Evolutionary conservation across 2,113 vertebrate species (phyloP).

Genomic region (Amazona vittata): DNA sequence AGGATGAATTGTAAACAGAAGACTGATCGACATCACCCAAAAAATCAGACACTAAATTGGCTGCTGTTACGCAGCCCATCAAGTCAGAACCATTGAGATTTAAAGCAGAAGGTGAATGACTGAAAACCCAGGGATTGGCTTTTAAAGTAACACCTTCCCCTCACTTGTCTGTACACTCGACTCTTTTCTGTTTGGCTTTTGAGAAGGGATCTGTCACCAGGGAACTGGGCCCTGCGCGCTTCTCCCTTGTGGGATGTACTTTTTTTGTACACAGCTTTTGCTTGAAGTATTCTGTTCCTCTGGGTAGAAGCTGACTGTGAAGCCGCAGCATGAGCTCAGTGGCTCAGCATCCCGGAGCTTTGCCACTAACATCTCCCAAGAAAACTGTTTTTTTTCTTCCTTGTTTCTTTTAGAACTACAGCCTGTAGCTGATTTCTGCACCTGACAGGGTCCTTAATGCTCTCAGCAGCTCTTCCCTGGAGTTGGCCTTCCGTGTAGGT

Average conservation of each 20-base stretch:
- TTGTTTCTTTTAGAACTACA: not conserved
- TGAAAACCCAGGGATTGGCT: conserved; percentile 68
- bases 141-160: conserved; percentile 58
- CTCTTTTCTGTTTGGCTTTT: conserved; percentile 38
- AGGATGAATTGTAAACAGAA: conserved; percentile 89
- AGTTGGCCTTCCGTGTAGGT: not conserved
- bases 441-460: not conserved
- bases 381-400: not conserved
- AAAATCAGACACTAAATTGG: conserved; percentile 67
- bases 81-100: conserved; percentile 61
- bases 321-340: not conserved
- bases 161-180: conserved; percentile 21
- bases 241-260: conserved; percentile 64
- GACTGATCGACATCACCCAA: conserved; percentile 4
- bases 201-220: conserved; percentile 64
- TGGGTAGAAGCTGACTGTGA: conserved; percentile 46
- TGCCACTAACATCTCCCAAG: conserved; percentile 50
- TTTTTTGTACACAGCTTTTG: conserved; percentile 70
- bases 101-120: conserved; percentile 56
- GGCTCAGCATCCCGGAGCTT: conserved; percentile 11
- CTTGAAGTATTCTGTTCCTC: conserved; percentile 43
- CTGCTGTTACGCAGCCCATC: conserved; percentile 29
- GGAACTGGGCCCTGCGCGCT: conserved; percentile 53
- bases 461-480: not conserved
- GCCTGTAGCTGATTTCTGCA: conserved; percentile 6